Evolutionary conservation across 2,888 invertebrate species (phyloP), one percentile per base, ranked within the genome.

Genomic region (Scelioninae gen. 2): DNA sequence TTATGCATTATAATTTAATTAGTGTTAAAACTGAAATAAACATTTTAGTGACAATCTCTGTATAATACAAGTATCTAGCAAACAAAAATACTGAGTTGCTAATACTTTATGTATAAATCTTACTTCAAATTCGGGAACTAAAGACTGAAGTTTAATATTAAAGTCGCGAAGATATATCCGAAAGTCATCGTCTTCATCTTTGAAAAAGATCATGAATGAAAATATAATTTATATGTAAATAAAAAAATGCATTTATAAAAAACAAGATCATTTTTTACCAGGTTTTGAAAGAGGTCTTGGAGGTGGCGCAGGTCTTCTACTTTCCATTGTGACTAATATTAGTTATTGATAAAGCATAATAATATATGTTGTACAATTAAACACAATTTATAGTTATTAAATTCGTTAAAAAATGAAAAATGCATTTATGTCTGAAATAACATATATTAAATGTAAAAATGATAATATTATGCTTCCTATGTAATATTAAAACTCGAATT

Each of bases 251-350:
- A 2, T 31, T 33, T 45, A 48, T 10, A n/a, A n/a, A n/a, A n/a
- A n/a, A n/a, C n/a, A n/a, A n/a, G n/a, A n/a, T n/a, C n/a, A n/a
- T n/a, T n/a, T n/a, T n/a, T 81, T 84, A 86, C 86, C 86, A 78
- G 86, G 86, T 77, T 84, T 84, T 50, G 84, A 82, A 72, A 81
- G 77, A 16, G 84, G 83, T 80, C 84, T 86, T 28, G 86, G 86
- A 73, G 84, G 83, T 41, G 76, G 76, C 68, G 80, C 77, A 76
- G 80, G 76, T 68, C 80, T 77, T 63, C 70, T 72, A 76, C 76
- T 76, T 70, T 79, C 79, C 67, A 74, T 75, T 6, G n/a, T 18
- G 6, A 37, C 3, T 33, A 2, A 25, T 25, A 25, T 4, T 25
- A 4, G 3, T 25, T 25, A 3, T 25, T 25, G 6, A 4, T 25